These are phyloP conservation scores for Alligator sinensis DNA, from an alignment of 2,113 vertebrate species.

Conservation along the genomic window DNA sequence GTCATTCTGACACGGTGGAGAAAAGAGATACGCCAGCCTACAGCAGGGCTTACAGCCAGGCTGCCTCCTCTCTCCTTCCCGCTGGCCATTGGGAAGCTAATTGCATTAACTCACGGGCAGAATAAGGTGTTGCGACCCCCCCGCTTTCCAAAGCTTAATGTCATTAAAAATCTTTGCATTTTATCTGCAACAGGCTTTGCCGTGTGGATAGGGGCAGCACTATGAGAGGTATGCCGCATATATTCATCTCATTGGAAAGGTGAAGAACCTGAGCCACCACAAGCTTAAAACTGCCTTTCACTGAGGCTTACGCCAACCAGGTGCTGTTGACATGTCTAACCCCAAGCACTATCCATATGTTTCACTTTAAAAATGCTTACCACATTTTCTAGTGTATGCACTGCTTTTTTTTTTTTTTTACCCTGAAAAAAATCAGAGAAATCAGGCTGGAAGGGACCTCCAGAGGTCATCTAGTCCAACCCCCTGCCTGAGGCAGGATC, in stretches of 20 bases:
- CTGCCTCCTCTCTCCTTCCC: conserved; percentile 13
- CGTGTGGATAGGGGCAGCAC: not conserved
- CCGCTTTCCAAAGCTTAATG: conserved; percentile 66
- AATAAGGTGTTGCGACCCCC: conserved; percentile 76
- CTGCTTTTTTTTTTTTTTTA: too few relatives aligned
- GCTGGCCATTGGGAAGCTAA: conserved; percentile 60
- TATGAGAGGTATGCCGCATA: not conserved
- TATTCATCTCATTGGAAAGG: not conserved
- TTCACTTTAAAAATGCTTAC: not conserved
- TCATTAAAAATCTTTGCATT: not conserved
- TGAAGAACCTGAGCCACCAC: not conserved
- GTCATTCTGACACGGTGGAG: conserved; percentile 67
- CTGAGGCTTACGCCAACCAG: not conserved
- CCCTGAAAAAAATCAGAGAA: too few relatives aligned
- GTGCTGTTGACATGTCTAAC: accelerated
- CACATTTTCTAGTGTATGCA: too few relatives aligned
- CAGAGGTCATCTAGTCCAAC: too few relatives aligned
- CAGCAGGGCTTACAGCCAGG: conserved; percentile 9
- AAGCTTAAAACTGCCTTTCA: not conserved
- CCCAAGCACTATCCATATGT: too few relatives aligned
- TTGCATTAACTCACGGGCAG: conserved; percentile 49
- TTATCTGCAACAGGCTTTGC: not conserved
- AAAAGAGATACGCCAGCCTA: conserved; percentile 68
- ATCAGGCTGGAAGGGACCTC: too few relatives aligned
- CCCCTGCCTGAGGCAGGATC: too few relatives aligned